phyloP scores from a whole-genome alignment of 1,140 invertebrate species.

The Nixonia krombeini region DNA sequence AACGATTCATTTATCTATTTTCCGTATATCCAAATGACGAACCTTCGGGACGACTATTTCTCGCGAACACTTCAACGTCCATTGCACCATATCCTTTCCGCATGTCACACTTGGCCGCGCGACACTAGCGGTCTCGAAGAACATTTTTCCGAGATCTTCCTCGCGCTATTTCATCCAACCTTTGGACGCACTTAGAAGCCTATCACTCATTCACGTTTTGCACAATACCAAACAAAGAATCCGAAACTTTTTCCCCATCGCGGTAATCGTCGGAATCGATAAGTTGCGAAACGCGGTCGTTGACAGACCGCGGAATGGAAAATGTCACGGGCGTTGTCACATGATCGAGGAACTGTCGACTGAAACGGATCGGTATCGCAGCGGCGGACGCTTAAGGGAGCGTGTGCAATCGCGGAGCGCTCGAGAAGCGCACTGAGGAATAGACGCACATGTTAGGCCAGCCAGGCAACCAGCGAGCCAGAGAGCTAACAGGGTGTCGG shows the following conservation, averaged over 20 bases:
- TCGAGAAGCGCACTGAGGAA: constrained; percentile 61
- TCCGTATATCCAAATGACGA: constrained; percentile 30
- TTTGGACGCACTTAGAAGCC: background rate
- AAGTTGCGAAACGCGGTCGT: too few species aligned
- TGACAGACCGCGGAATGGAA: too few species aligned
- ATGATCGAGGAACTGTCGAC: too few species aligned
- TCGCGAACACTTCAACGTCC: constrained; percentile 19
- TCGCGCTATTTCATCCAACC: too few species aligned
- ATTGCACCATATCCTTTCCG: constrained; percentile 8
- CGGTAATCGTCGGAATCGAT: too few species aligned
- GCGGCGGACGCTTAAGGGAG: constrained; percentile 15
- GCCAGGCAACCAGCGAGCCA: constrained; percentile 36
- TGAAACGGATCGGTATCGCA: too few species aligned
- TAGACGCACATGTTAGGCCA: constrained; percentile 47
- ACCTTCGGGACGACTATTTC: constrained; percentile 30
- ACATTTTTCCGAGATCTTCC: constrained; percentile 2
- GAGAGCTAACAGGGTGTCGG: constrained; percentile 49
- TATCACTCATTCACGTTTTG: background rate
- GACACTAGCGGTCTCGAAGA: background rate
- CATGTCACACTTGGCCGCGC: background rate
- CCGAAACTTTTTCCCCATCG: background rate
- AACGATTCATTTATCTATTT: constrained; percentile 41
- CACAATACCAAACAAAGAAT: background rate
- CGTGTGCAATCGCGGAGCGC: constrained; percentile 54
- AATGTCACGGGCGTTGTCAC: too few species aligned